Evolutionary conservation across 1,140 invertebrate genomes (phyloP).

Genomic region (Sycophaga agraensis): DNA sequence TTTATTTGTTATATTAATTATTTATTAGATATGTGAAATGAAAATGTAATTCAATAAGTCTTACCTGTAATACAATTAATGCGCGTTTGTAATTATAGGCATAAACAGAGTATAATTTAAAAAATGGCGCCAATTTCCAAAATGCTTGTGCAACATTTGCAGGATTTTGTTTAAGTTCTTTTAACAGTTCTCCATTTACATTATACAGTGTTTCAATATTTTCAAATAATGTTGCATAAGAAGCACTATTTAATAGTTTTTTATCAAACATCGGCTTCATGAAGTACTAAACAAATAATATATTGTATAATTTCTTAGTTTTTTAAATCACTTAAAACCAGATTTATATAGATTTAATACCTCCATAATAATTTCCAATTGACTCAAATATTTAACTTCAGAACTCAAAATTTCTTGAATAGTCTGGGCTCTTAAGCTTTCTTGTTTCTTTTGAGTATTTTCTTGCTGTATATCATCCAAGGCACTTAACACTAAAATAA

Average conservation of each 20-base stretch:
- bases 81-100: conserved; percentile 73
- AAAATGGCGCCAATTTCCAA: conserved; percentile 71
- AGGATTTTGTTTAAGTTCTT: conserved; percentile 63
- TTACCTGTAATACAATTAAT: conserved; percentile 59
- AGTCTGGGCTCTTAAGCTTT: conserved; percentile 57
- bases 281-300: conserved; percentile 61
- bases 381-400: conserved; percentile 70
- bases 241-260: conserved; percentile 61
- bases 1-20: too few species aligned
- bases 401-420: conserved; percentile 72
- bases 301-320: neutral
- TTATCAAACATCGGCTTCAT: conserved; percentile 66
- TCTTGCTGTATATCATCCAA: conserved; percentile 56
- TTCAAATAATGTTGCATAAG: conserved; percentile 67
- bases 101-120: conserved; percentile 78
- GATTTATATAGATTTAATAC: conserved; percentile 44
- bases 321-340: neutral
- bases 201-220: conserved; percentile 73
- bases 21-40: too few species aligned
- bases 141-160: conserved; percentile 69
- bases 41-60: too few species aligned
- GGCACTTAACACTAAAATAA: conserved; percentile 52
- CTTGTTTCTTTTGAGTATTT: conserved; percentile 51
- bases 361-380: conserved; percentile 68
- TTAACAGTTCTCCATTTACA: conserved; percentile 69